These are phyloP conservation scores for Haliclona indistincta DNA, from an alignment of 37 sponge, comb jelly and placozoan genomes.

Conservation along the genomic window DNA sequence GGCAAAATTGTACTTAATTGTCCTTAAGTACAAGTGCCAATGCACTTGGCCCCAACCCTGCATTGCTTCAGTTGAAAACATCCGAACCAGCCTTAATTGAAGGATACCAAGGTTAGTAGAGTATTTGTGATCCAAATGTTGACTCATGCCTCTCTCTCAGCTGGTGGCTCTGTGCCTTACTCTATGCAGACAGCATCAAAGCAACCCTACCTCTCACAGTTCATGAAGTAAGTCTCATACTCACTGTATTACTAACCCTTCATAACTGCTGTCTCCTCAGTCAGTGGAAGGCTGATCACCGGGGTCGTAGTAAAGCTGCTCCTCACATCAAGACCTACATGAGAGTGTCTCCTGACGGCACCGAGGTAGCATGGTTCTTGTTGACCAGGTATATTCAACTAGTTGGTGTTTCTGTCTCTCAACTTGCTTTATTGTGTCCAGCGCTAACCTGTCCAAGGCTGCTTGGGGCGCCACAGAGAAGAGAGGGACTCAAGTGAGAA, in stretches of 20 bases:
- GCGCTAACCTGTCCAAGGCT: slow-evolving; percentile 96
- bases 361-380: slow-evolving; percentile 83
- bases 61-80: slow-evolving; percentile 89
- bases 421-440: too few relatives aligned
- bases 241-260: not conserved
- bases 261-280: slow-evolving; percentile 6
- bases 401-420: too few relatives aligned
- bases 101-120: slow-evolving; percentile 75
- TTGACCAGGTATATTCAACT: slow-evolving; percentile 93
- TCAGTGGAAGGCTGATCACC: slow-evolving; percentile 74
- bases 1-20: too few relatives aligned
- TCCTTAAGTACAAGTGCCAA: too few relatives aligned
- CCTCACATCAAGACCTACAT: slow-evolving; percentile 97
- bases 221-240: slow-evolving; percentile 54
- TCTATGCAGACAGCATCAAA: slow-evolving; percentile 57
- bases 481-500: slow-evolving; percentile 76
- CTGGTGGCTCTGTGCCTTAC: slow-evolving; percentile 93
- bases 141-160: too few relatives aligned
- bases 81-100: slow-evolving; percentile 79
- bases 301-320: slow-evolving; percentile 78
- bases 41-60: too few relatives aligned
- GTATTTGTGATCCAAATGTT: too few relatives aligned
- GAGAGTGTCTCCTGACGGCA: slow-evolving; percentile 75
- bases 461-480: slow-evolving; percentile 95
- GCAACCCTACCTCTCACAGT: slow-evolving; percentile 75